Evolutionary conservation across 2,888 invertebrate genomes (phyloP), one percentile per base, ranked within the genome.

Genomic region (Orchestes rusci): DNA sequence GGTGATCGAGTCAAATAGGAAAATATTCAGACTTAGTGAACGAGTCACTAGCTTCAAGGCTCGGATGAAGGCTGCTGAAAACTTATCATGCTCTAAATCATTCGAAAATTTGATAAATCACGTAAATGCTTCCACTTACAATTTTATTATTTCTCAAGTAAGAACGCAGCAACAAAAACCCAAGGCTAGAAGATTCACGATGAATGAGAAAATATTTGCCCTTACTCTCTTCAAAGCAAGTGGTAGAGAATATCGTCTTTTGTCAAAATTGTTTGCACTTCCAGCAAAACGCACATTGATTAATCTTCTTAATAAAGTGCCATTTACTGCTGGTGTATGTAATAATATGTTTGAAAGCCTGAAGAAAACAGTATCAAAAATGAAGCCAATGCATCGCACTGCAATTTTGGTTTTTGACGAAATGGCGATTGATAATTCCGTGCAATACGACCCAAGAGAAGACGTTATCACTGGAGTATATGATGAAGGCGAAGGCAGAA

Each of bases 351-450:
- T 23, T 10, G 23, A 23, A 10, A 23, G 23, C 10, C 23, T 23
- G 23, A 5, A 23, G 23, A 10, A 23, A 10, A 5, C 23, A 7
- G 23, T 23, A 7, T 10, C 7, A 5, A 23, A 23, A 23, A 23
- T 23, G 23, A 5, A 23, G 10, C 23, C 23, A 5, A 5, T 7
- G 23, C 7, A 23, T 23, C 23, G 23, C 5, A 23, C 10, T 5
- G 23, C 23, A 23, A 23, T 23, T 10, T 23, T 23, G 10, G 23
- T 23, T 23, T 23, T 23, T 23, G 23, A 23, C 10, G 23, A 23
- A 10, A 23, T 23, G 20, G 5, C 36, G 3, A 36, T 36, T 36
- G 36, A 20, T n/a, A 36, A 23, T 36, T 4, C 12, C 5, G 4
- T 36, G 4, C 20, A 18, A 4, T 36, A 19, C 20, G 16, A 20